Base-by-base conservation (phyloP, 2,888 invertebrate genomes). In the Athripsodes cinereus region DNA sequence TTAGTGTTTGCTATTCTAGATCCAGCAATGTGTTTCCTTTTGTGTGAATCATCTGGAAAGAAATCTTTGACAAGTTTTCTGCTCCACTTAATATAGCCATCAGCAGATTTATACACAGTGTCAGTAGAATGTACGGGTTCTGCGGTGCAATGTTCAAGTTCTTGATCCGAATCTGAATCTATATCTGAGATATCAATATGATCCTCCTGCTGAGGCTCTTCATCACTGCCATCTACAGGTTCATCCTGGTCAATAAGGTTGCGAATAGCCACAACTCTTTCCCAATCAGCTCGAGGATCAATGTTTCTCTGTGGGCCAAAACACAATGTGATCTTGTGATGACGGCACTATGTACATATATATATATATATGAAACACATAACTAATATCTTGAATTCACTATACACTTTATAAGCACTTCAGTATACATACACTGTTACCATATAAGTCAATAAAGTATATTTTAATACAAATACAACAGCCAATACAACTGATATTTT, bases 231-330 rank as follows among this genome's bases (percentile, higher is more conserved):
- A 44, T 63, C 61, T 22, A 63, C 61, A 59, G 73, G 71, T 66
- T 77, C 72, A 69, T 72, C 73, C 61, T 74, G 74, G 72, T 75
- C 74, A 66, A 78, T 71, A 67, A 77, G 70, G 66, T 73, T 72
- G 73, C 76, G 71, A 67, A 78, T 78, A 58, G 76, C 75, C 73
- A 75, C 73, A 57, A 77, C 78, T 59, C 76, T 74, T 62, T 73
- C 74, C 78, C 78, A 78, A 72, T 78, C 77, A 74, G 74, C 75
- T 68, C 77, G 71, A 54, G 78, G 78, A 71, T 78, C 78, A 70
- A 75, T 70, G 74, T 69, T 71, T 66, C 70, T 78, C 78, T 78
- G 78, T 70, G 77, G 70, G 77, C 62, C 64, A 62, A 57, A 57
- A 61, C 40, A 40, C 40, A 40, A 40, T 13, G 40, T 40, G 13